Evolutionary conservation across 1,140 invertebrate species (phyloP), one percentile per base, ranked within the genome.

Genomic region (Mya arenaria): DNA sequence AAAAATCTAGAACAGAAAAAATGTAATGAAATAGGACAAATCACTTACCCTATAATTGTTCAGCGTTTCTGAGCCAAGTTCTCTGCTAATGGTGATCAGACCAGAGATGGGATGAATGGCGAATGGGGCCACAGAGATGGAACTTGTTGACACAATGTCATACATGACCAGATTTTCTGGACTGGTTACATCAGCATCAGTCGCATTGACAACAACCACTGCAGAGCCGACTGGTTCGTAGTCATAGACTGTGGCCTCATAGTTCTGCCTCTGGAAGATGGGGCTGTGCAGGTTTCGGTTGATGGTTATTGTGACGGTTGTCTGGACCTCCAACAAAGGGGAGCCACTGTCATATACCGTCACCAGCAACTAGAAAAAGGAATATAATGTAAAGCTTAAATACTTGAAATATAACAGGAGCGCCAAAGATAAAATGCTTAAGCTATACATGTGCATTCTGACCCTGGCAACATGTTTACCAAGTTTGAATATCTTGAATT

Each of bases 121-220:
- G 79, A 89, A 89, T 56, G 84, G 85, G n/a, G 85, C 71, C 19
- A 55, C 28, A 36, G 32, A 63, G n/a, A 44, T 48, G 30, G 39
- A 41, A 23, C 77, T 52, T 13, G 56, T 10, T 52, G 81, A 44
- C 13, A 28, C 30, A 10, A 88, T 37, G 5, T 68, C 37, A 55
- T 86, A 90, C 19, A 69, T 55, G 23, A 89, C 56, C 4, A 30
- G 81, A 28, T 89, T 90, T 52, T 90, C 87, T 56, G 89, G 89
- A 44, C 39, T 39, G 39, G 85, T 85, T n/a, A 69, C 34, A 80
- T 91, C 90, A 72, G 23, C 28, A 78, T 91, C 90, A 15, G 62
- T 82, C 15, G 90, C 90, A 60, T 73, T 83, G 6, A 89, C 85
- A 5, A 36, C 52, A 28, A 84, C 58, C 28, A 91, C 84, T 28